Percentiles rank a stretch among this genome's conserved stretches.
phyloP scores from a whole-genome alignment of 2,113 vertebrate species.

The Ictalurus punctatus region DNA sequence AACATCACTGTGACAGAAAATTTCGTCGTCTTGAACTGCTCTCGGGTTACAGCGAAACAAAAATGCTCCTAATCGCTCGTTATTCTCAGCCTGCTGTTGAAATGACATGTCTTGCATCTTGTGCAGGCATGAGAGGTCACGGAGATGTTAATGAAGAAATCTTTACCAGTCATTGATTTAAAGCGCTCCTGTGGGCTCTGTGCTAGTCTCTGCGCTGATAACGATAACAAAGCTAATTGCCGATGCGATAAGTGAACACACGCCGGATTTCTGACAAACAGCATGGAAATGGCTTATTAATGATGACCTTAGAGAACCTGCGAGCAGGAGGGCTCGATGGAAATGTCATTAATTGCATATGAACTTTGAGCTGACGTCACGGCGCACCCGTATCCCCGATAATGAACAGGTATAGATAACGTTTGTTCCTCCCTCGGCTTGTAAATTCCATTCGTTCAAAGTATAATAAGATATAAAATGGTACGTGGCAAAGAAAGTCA shows the following conservation, averaged over 20 bases:
- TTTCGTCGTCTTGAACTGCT: neutral
- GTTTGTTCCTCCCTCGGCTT: neutral
- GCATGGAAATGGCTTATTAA: conserved; percentile 57
- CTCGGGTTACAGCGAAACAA: neutral
- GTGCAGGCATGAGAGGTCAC: conserved; percentile 52
- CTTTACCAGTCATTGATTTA: conserved; percentile 70
- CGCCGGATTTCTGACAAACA: conserved; percentile 70
- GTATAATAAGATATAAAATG: neutral
- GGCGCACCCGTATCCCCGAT: neutral
- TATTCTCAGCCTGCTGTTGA: neutral
- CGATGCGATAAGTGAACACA: conserved; percentile 67
- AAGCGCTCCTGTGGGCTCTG: conserved; percentile 65
- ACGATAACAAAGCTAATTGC: conserved; percentile 66
- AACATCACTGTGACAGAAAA: neutral
- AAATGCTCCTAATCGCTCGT: neutral
- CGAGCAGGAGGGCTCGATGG: conserved; percentile 49
- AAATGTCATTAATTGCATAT: conserved; percentile 63
- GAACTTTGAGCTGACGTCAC: conserved; percentile 8
- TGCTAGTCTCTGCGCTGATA: conserved; percentile 57
- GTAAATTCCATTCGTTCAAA: neutral
- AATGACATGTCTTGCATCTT: conserved; percentile 34
- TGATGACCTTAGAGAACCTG: conserved; percentile 59
- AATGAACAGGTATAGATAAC: neutral
- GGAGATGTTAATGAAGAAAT: conserved; percentile 65
- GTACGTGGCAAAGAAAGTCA: neutral